Base-by-base conservation (phyloP, 92 coral and sea anemone species). In the Umimayanthus kanabou region DNA sequence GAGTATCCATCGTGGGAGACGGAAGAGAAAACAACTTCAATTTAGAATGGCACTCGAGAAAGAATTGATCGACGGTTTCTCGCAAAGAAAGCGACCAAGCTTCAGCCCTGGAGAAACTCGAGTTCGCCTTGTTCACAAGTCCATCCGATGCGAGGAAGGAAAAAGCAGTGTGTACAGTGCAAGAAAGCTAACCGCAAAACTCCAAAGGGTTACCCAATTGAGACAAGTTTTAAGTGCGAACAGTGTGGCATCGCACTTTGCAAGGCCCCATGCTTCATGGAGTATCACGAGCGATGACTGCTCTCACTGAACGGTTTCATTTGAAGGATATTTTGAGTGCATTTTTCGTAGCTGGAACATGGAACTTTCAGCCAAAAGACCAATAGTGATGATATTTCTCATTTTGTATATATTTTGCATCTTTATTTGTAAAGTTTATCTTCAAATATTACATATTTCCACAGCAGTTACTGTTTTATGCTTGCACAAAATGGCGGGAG, bases 271-370 rank as follows among this genome's bases (percentile, higher is more conserved):
- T 33, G 37, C 37, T 33, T 33, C 37, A 33, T 33, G 37, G 93
- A 88, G 42, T 91, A 82, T 74, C 93, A 91, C 29, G 1, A 26
- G 16, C 13, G 0, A 26, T 1, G 50, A 37, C 78, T 30, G 43
- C n/a, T 74, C 43, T 29, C 20, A 33, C 49, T 29, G 78, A 74
- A 73, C 16, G 5, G 49, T 74, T 74, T 40, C 45, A 30, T 74
- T 74, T 33, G 37, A 40, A 40, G 10, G 9, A 39, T 39, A 4
- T 39, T 76, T 76, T 76, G 53, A 76, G 53, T 76, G n/a, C 16
- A 16, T 16, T 42, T 76, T 42, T 40, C 13, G 80, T 42, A 39
- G 53, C 11, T 76, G 10, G 50, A 39, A 75, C 49, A 75, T 75
- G 6, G 25, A 75, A 75, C 79, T 75, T 18, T 39, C 15, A 37